A percentile compares a stretch with the other conserved stretches of the same genome.
phyloP scores from a whole-genome alignment of 2,113 vertebrate species.

The Pachycephala philippinensis region DNA sequence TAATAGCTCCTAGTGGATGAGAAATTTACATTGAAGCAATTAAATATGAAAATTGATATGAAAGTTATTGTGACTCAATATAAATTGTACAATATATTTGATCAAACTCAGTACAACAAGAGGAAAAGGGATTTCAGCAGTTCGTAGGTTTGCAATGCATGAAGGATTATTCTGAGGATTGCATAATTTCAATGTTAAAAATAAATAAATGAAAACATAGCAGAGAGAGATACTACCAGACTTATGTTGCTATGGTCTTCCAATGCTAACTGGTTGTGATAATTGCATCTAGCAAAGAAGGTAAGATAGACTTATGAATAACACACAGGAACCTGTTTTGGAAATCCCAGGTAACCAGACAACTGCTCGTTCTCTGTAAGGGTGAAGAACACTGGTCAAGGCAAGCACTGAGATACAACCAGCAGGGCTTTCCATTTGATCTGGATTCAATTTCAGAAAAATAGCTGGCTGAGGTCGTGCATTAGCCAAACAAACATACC shows the following conservation, averaged over 20 bases:
- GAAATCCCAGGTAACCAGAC: neutral
- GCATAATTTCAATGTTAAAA: neutral
- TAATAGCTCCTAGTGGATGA: neutral
- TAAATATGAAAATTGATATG: neutral
- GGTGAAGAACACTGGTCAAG: neutral
- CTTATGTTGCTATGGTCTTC: neutral
- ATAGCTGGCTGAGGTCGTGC: neutral
- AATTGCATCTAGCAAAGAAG: neutral
- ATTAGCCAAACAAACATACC: constrained; percentile 54
- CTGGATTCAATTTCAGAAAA: constrained; percentile 47
- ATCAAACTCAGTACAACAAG: neutral
- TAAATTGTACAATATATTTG: neutral
- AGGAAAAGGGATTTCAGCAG: neutral
- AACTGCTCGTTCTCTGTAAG: neutral
- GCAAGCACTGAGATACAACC: neutral
- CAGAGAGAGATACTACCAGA: neutral
- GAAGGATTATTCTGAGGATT: neutral
- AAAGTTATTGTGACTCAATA: neutral
- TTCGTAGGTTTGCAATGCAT: neutral
- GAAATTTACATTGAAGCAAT: neutral
- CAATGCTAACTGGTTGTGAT: neutral
- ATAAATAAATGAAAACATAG: neutral
- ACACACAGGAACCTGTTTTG: neutral
- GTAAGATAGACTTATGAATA: neutral
- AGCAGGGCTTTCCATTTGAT: constrained; percentile 1